Base-by-base conservation (phyloP, 2,888 invertebrate genomes). In the Julus scanicus region DNA sequence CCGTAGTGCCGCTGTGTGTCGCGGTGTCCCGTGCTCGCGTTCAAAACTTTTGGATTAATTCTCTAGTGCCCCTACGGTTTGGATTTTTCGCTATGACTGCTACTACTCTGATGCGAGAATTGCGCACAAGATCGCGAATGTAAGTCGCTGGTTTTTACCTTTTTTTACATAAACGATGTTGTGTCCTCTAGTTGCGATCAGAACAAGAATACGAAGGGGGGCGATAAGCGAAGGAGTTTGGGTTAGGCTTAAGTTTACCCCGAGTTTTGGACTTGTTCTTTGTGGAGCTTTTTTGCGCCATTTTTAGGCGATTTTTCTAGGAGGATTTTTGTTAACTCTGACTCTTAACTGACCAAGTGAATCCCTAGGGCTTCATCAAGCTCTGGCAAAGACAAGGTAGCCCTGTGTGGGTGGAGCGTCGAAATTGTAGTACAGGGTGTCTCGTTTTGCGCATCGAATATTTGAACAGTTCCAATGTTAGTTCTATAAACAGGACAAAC, bases 21-120 rank as follows among this genome's bases (percentile, higher is more conserved):
- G 53, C 15, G 44, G 53, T 53, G 53, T 53, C 53, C 44, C 53
- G 53, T 4, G 53, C 63, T n/a, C 63, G 63, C 63, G 63, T 63
- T 63, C 53, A 13, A n/a, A 63, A 63, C 63, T 63, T 63, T 63
- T 63, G 63, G 63, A 63, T 63, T 63, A 63, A n/a, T n/a, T n/a
- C n/a, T 63, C 5, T 63, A 6, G n/a, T n/a, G 63, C 63, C 63
- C 3, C n/a, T 63, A 0, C n/a, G n/a, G 3, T 63, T n/a, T 2
- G 63, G 63, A 63, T n/a, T 53, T 53, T 63, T 63, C 63, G 63
- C 63, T 63, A 63, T 63, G 63, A n/a, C 4, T 15, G 15, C 11
- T 63, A n/a, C 5, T 6, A 17, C 63, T 63, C n/a, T 63, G 63
- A 3, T 17, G 63, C 63, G 63, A n/a, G n/a, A 17, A 63, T 63